Base-by-base conservation (phyloP, 1,140 invertebrate genomes). In the Adelges cooleyi region DNA sequence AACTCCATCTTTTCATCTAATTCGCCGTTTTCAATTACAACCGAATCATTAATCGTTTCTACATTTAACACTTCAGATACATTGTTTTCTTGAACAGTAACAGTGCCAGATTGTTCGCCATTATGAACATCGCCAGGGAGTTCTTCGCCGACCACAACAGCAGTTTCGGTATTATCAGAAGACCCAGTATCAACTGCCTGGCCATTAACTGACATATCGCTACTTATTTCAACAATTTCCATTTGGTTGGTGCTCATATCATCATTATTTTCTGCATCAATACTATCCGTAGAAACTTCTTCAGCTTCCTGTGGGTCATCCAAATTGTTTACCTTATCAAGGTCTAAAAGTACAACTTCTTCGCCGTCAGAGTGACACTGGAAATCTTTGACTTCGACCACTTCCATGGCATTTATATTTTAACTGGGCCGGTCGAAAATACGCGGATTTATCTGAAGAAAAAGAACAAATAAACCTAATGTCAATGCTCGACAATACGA, bases 331-430 rank as follows among this genome's bases (percentile, higher is more conserved):
- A 25, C 11, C 25, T 62, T 62, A 25, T 62, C 56, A 4, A 62
- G 17, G 9, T 62, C 42, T 13, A 62, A 15, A 18, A 62, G 10
- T 1, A 62, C 56, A 17, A 62, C 56, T 20, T 62, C 56, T 10
- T 62, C 56, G 10, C 42, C 56, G 56, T 62, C 56, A 17, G 56
- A 48, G 44, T 48, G 56, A 29, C 56, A 62, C n/a, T 46, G 56
- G 8, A 33, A 48, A 29, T 62, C 42, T 2, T 33, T 62, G 2
- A 46, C 56, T 6, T 62, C 56, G 17, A 62, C 56, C 6, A 48
- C 42, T 25, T 62, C 56, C 56, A 62, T 62, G 2, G 2, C n/a
- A 27, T 3, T 15, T 18, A 18, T 8, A 20, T 6, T 22, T 9
- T 20, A 48, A 22, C 11, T 5, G 13, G 10, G 20, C 11, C 1